Evolutionary conservation across 2,888 invertebrate species (phyloP).

Genomic region (Dione vanillae): DNA sequence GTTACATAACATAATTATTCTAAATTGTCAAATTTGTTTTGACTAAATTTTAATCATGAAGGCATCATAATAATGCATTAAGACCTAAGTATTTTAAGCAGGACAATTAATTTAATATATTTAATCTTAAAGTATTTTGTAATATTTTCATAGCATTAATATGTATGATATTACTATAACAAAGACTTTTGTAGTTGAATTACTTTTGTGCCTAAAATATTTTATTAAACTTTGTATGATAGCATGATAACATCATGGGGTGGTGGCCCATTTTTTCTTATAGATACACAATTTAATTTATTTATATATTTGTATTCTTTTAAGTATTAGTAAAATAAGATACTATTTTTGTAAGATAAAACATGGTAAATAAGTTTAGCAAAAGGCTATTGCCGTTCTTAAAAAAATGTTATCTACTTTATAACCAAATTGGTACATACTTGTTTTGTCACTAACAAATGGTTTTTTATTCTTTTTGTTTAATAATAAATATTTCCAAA

Average conservation of each 20-base stretch:
- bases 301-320: constrained; percentile 7
- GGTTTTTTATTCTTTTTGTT: neutral
- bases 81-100: neutral
- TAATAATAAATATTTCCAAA: neutral
- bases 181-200: neutral
- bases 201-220: neutral
- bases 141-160: neutral
- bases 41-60: neutral
- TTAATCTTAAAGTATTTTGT: neutral
- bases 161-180: neutral
- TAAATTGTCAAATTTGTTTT: neutral
- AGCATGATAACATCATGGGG: neutral
- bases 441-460: neutral
- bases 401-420: neutral
- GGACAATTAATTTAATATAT: neutral
- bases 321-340: constrained; percentile 37
- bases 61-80: neutral
- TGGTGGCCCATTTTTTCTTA: constrained; percentile 1
- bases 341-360: constrained; percentile 38
- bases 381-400: constrained; percentile 26
- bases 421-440: neutral
- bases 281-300: constrained; percentile 20
- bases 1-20: neutral
- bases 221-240: constrained; percentile 12
- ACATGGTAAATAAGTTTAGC: constrained; percentile 5